These are phyloP conservation scores for Diarsia rubi DNA, from an alignment of 2,888 invertebrate genomes.

Conservation along the genomic window DNA sequence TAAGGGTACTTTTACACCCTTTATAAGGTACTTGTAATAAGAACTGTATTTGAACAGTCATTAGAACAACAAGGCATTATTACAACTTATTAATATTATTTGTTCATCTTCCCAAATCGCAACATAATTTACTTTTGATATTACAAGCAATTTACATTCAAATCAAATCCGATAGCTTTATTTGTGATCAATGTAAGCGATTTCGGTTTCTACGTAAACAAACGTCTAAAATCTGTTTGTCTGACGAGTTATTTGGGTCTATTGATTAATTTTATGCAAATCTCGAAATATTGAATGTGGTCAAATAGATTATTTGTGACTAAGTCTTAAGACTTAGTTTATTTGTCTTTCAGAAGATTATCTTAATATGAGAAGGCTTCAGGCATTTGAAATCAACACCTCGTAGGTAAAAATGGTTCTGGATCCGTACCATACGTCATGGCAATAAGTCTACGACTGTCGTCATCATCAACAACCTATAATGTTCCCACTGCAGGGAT, in stretches of 20 bases:
- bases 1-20: no score
- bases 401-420: no score
- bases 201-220: constrained; percentile 44
- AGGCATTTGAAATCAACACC: no score
- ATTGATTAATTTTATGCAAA: constrained; percentile 53
- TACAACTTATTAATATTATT: not conserved
- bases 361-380: not conserved
- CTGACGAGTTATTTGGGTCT: constrained; percentile 17
- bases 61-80: no score
- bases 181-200: constrained; percentile 46
- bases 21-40: no score
- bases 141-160: constrained; percentile 35
- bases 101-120: constrained; percentile 2
- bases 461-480: no score
- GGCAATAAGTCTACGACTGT: no score
- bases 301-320: constrained; percentile 15
- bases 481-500: no score
- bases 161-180: constrained; percentile 22
- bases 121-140: constrained; percentile 21
- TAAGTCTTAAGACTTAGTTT: not conserved
- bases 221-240: constrained; percentile 52
- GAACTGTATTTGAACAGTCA: no score
- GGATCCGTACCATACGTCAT: no score
- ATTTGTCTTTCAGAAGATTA: not conserved
- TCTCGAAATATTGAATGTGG: constrained; percentile 19